Base-by-base conservation (phyloP, 2,888 invertebrate genomes). In the Boloria selene region DNA sequence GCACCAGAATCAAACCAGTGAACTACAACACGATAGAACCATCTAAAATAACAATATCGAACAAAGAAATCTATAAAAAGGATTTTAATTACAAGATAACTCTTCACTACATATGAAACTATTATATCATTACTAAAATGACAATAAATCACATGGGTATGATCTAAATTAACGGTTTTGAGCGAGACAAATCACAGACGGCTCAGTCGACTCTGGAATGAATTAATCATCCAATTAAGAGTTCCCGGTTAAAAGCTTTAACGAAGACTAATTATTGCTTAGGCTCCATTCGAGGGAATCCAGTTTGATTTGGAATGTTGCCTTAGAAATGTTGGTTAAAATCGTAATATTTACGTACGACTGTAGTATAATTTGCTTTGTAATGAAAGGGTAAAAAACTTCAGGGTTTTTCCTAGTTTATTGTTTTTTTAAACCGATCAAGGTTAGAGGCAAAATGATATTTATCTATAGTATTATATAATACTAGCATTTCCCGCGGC, bases 201-300 rank as follows among this genome's bases (percentile, higher is more conserved):
- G 64, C 64, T 70, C 66, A 67, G 52, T 68, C 52, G 55, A 16
- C 45, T 58, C 62, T 61, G 38, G 61, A 56, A 69, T 67, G 70
- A 73, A 73, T 73, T 72, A 73, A 73, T 73, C 72, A 73, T 71
- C 70, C 68, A 70, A 72, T 73, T 73, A 72, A 64, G 69, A 62
- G 69, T 71, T 73, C 67, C 67, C 70, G 65, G 65, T 72, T 70
- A 70, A 70, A 70, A 68, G 68, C 59, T 68, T 64, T 68, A 71
- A 71, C 71, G 70, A 72, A 72, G 72, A 72, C 70, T 70, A 71
- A 72, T 72, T 65, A 63, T 45, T 60, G 61, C 52, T 60, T 60
- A 22, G 62, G 51, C 52, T 65, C 16, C 45, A 55, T 62, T 26
- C 51, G 47, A 17, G 55, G 45, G 38, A 58, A 45, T 55, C 16